These are phyloP conservation scores for Tethea ocularis DNA, from an alignment of 2,888 invertebrate genomes.

Conservation along the genomic window DNA sequence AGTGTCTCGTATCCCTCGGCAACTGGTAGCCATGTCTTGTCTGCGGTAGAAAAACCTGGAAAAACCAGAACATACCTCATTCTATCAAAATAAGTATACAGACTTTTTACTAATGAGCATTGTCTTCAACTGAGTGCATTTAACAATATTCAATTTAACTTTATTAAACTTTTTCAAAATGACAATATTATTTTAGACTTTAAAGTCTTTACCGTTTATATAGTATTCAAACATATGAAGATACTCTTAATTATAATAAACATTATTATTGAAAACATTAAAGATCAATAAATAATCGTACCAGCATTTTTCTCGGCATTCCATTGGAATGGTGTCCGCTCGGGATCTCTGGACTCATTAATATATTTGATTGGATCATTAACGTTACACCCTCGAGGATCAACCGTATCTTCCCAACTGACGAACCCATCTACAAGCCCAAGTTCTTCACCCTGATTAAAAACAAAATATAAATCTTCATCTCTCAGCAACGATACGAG, in stretches of 20 bases:
- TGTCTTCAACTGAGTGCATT: too few species aligned
- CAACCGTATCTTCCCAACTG: conserved; percentile 87
- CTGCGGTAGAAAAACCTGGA: conserved; percentile 84
- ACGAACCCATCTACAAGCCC: conserved; percentile 89
- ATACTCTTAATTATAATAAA: too few species aligned
- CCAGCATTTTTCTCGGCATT: conserved; percentile 81
- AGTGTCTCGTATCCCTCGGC: conserved; percentile 83
- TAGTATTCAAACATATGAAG: too few species aligned
- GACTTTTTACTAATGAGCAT: too few species aligned
- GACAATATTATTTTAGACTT: too few species aligned
- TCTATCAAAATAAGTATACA: too few species aligned
- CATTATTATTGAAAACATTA: neutral
- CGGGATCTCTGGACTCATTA: conserved; percentile 85
- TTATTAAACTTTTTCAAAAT: too few species aligned
- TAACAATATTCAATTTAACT: too few species aligned
- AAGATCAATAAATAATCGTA: conserved; percentile 28
- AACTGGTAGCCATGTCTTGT: conserved; percentile 87
- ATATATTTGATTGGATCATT: conserved; percentile 86
- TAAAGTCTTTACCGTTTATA: too few species aligned
- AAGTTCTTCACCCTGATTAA: conserved; percentile 90
- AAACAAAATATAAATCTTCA: conserved; percentile 2
- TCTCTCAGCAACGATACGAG: neutral
- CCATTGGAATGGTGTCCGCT: conserved; percentile 88
- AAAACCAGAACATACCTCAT: neutral
- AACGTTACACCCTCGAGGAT: conserved; percentile 87